These are phyloP conservation scores for Vulpes ferrilata DNA, from an alignment of 2,113 vertebrate genomes.

Conservation along the genomic window DNA sequence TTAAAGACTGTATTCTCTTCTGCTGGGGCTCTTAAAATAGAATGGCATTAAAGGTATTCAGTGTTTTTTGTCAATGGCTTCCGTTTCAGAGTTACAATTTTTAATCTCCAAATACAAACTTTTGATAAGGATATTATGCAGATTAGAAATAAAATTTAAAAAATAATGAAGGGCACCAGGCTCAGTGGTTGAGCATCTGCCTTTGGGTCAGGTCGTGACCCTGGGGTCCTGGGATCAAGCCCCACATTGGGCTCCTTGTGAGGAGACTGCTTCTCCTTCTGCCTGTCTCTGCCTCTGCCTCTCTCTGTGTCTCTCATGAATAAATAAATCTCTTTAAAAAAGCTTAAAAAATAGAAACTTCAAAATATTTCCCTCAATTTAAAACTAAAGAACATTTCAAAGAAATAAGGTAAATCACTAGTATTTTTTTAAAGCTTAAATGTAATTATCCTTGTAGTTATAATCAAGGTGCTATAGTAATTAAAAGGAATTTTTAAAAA, in stretches of 20 bases:
- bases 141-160: neutral
- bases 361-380: neutral
- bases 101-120: conserved; percentile 20
- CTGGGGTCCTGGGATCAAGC: too few species aligned
- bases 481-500: conserved; percentile 40
- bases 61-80: conserved; percentile 48
- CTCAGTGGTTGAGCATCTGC: too few species aligned
- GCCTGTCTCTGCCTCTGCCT: too few species aligned
- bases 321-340: too few species aligned
- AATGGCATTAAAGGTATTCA: neutral
- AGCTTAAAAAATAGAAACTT: neutral
- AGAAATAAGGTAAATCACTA: neutral
- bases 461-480: conserved; percentile 30
- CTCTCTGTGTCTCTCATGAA: too few species aligned
- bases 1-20: conserved; percentile 63
- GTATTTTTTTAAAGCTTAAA: neutral
- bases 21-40: conserved; percentile 67
- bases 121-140: conserved; percentile 55
- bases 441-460: conserved; percentile 47
- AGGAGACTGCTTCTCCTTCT: too few species aligned
- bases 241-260: too few species aligned
- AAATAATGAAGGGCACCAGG: neutral
- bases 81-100: conserved; percentile 25
- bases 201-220: too few species aligned
- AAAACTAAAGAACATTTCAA: neutral